Base-by-base conservation (phyloP, 1,140 invertebrate species). In the Andrena cerasifolii region DNA sequence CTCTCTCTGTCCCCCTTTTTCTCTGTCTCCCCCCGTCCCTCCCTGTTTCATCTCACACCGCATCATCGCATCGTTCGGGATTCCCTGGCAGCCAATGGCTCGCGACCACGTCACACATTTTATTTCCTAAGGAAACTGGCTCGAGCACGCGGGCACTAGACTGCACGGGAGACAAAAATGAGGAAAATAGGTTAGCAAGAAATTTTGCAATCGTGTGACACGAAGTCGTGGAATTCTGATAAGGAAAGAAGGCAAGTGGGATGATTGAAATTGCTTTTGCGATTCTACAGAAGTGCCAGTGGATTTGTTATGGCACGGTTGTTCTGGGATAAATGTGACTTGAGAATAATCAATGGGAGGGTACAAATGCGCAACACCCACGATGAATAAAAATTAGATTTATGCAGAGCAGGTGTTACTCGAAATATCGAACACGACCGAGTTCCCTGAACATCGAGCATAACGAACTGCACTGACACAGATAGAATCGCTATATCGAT, bases 71-170 rank as follows among this genome's bases (percentile, higher is more conserved):
- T 49, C 43, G n/a, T 12, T 26, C 28, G 63, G 53, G 18, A 59
- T 68, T 59, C 18, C 24, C 43, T 47, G 36, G 14, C 28, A 59
- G n/a, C 63, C 63, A 76, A 51, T 59, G 10, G 31, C 12, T 40
- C n/a, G 14, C 10, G 5, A 4, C 12, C 47, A 58, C 63, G 51
- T 58, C 40, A 58, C 10, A n/a, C 21, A 45, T 33, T 1, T 40
- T 68, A 56, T 45, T 66, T 65, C 49, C 21, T 40, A 47, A 49
- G 7, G 16, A 24, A 61, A 66, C 21, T 33, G 21, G 65, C 0
- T 10, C 12, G 10, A 21, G 18, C 4, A 8, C 45, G 45, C 12
- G 45, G n/a, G n/a, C n/a, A n/a, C n/a, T n/a, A n/a, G 36, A 40
- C 16, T 49, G 47, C 18, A 49, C 18, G 18, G 47, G 21, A 49